A percentile compares a stretch with the other conserved stretches of the same genome.
Conservation (phyloP, 2,113 vertebrate genomes). For the Pachycephala philippinensis region DNA sequence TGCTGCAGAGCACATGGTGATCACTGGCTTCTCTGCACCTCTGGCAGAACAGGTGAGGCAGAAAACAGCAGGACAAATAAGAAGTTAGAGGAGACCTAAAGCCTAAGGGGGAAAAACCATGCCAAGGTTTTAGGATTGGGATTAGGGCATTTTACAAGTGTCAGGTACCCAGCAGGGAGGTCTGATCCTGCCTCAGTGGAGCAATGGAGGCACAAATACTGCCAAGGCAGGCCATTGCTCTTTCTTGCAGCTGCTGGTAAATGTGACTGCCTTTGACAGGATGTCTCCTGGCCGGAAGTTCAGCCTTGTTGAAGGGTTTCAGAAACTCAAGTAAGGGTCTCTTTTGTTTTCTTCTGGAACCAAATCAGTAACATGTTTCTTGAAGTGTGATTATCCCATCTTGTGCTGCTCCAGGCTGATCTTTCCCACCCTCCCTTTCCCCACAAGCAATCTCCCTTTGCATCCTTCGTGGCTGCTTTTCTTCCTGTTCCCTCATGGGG, state of each 20-base stretch:
- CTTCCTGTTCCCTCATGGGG: neutral
- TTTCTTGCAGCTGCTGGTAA: constrained; percentile 65
- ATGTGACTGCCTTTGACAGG: constrained; percentile 64
- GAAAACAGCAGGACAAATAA: neutral
- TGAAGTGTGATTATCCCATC: neutral
- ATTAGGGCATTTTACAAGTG: neutral
- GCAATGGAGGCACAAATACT: neutral
- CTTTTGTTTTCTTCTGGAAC: neutral
- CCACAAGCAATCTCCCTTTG: accelerated
- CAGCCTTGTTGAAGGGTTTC: constrained; percentile 71
- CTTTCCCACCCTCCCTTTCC: neutral
- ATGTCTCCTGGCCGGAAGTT: constrained; percentile 73
- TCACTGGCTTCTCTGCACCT: neutral
- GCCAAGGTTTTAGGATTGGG: neutral
- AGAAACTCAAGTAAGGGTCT: constrained; percentile 66
- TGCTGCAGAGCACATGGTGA: neutral
- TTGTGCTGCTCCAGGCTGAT: neutral
- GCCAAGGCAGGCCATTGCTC: neutral
- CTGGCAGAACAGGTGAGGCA: neutral
- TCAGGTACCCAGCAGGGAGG: neutral
- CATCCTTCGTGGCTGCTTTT: neutral
- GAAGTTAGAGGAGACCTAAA: neutral
- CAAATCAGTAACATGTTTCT: neutral
- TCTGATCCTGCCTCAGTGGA: neutral
- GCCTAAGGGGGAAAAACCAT: neutral